Conservation (phyloP, 2,888 invertebrate genomes). For the Theristus sp. region DNA sequence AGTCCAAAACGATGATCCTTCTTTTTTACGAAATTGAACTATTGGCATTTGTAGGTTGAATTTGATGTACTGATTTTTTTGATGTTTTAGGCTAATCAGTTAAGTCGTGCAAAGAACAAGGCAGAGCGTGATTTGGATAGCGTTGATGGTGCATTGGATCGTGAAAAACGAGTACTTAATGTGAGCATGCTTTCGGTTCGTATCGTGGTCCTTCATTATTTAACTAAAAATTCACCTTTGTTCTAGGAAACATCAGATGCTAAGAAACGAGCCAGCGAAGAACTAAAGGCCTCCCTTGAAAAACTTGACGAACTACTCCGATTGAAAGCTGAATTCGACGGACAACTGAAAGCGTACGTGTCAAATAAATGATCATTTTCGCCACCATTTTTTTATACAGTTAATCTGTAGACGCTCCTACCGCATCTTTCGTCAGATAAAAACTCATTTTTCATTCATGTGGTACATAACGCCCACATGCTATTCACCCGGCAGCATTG, state of each 20-base stretch:
- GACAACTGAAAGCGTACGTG: slow-evolving; percentile 2
- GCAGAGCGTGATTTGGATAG: neutral
- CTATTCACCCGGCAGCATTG: too few species aligned
- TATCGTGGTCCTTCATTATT: neutral
- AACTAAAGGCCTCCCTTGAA: slow-evolving; percentile 9
- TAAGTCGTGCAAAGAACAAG: slow-evolving; percentile 7
- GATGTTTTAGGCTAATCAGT: neutral
- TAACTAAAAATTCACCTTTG: neutral
- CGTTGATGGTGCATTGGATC: slow-evolving; percentile 7
- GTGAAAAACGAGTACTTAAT: slow-evolving; percentile 8
- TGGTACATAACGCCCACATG: too few species aligned
- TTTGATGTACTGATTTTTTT: neutral
- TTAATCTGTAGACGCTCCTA: too few species aligned
- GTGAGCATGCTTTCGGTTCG: neutral
- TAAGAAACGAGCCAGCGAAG: slow-evolving; percentile 12
- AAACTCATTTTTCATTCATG: too few species aligned
- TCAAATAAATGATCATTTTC: neutral
- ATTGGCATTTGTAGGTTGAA: neutral
- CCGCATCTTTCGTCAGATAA: too few species aligned
- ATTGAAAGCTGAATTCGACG: slow-evolving; percentile 7
- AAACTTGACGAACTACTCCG: slow-evolving; percentile 7
- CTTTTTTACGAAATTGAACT: too few species aligned
- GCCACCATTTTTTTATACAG: neutral
- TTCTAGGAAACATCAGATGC: slow-evolving; percentile 9
- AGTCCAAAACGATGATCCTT: too few species aligned